Conservation (phyloP, 2,888 invertebrate genomes). For the Pimpla rufipes region DNA sequence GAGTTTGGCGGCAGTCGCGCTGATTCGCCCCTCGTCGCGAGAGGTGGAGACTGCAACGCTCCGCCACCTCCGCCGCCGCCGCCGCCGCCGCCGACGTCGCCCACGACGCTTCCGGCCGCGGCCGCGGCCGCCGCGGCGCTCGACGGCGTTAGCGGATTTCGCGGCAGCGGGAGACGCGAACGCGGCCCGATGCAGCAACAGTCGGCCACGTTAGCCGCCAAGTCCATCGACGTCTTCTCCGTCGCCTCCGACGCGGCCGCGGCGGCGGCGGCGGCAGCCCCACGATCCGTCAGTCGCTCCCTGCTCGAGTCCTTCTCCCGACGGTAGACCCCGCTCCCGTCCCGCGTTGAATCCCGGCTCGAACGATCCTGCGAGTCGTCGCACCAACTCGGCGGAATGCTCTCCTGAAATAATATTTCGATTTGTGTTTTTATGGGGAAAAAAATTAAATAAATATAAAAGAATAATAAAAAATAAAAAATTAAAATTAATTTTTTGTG, state of each 20-base stretch:
- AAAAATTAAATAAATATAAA: too few species aligned
- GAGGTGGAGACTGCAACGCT: constrained; percentile 68
- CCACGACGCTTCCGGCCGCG: constrained; percentile 59
- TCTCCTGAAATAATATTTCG: constrained; percentile 76
- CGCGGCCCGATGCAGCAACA: constrained; percentile 83
- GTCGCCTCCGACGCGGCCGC: constrained; percentile 49
- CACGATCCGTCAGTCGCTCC: constrained; percentile 77
- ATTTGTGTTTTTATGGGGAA: background rate
- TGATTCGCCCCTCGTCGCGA: constrained; percentile 71
- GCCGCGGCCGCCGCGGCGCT: constrained; percentile 58
- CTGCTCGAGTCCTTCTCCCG: constrained; percentile 77
- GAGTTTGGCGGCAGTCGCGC: constrained; percentile 77
- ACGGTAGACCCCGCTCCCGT: constrained; percentile 70
- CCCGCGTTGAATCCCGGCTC: constrained; percentile 74
- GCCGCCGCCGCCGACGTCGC: constrained; percentile 48
- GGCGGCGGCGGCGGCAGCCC: background rate
- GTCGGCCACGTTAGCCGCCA: constrained; percentile 77
- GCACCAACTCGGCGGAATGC: constrained; percentile 76
- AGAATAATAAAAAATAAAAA: too few species aligned
- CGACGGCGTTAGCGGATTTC: constrained; percentile 71
- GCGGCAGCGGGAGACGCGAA: constrained; percentile 80
- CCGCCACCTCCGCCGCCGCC: constrained; percentile 53
- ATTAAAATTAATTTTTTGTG: background rate
- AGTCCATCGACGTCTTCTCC: constrained; percentile 72
- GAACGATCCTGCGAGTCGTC: constrained; percentile 72